A percentile compares a stretch with the other conserved stretches of the same genome.
These are phyloP conservation scores for Diarsia rubi DNA, from an alignment of 2,888 invertebrate species.

Conservation along the genomic window DNA sequence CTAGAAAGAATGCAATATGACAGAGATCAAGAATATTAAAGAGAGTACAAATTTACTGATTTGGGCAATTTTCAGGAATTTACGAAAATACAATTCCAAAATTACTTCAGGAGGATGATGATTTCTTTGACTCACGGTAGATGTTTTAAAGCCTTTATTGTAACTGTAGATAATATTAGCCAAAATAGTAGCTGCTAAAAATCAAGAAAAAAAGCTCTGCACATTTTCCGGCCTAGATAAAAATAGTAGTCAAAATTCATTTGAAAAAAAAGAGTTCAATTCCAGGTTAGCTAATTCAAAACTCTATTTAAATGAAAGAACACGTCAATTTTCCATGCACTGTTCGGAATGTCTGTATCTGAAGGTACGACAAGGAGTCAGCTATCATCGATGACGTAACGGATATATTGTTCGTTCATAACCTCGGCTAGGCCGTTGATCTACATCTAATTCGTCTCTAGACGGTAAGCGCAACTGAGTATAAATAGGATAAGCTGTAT, in stretches of 20 bases:
- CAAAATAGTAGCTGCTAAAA: neutral
- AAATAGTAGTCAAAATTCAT: neutral
- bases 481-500: slow-evolving; percentile 36
- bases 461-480: slow-evolving; percentile 60
- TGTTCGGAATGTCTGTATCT: slow-evolving; percentile 23
- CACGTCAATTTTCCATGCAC: slow-evolving; percentile 11
- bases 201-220: neutral
- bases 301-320: neutral
- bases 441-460: slow-evolving; percentile 74
- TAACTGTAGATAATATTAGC: neutral
- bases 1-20: neutral
- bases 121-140: neutral
- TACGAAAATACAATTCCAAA: neutral
- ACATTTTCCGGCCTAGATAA: neutral
- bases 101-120: neutral
- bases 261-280: neutral
- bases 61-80: neutral
- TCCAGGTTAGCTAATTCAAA: neutral
- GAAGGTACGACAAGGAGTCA: slow-evolving; percentile 45
- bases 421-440: slow-evolving; percentile 77
- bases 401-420: slow-evolving; percentile 72
- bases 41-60: neutral
- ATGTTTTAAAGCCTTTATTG: neutral
- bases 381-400: slow-evolving; percentile 63
- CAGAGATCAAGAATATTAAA: neutral